phyloP scores from a whole-genome alignment of 2,888 invertebrate species.

The Drosophila leonis region DNA sequence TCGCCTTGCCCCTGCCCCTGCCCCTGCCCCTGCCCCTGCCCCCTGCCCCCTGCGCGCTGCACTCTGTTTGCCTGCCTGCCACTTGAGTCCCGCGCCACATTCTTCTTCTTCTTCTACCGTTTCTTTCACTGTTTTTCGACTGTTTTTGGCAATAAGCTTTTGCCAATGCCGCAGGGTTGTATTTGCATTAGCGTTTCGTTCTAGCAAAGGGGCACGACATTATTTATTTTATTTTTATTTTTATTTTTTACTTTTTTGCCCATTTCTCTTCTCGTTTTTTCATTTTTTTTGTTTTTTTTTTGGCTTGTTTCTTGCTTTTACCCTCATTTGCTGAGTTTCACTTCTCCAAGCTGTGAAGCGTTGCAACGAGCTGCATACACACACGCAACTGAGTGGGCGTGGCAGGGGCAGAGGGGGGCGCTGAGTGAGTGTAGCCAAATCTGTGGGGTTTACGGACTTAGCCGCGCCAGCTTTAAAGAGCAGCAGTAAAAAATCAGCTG shows the following conservation, averaged over 20 bases:
- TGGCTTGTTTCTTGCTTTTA: constrained; percentile 38
- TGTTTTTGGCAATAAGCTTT: constrained; percentile 81
- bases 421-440: constrained; percentile 34
- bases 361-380: constrained; percentile 50
- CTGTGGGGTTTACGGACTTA: constrained; percentile 26
- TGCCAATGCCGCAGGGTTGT: constrained; percentile 79
- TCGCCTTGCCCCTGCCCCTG: constrained; percentile 31
- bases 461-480: constrained; percentile 38
- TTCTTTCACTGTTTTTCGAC: constrained; percentile 24
- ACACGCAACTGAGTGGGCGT: constrained; percentile 5
- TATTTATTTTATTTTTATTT: constrained; percentile 9
- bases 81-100: constrained; percentile 23
- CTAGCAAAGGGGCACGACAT: constrained; percentile 29
- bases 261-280: background rate
- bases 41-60: constrained; percentile 1
- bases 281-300: constrained; percentile 16
- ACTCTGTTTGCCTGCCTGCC: constrained; percentile 9
- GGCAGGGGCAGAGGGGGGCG: background rate
- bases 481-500: constrained; percentile 4
- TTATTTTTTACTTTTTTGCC: constrained; percentile 1
- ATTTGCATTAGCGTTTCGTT: constrained; percentile 74
- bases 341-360: constrained; percentile 56
- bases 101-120: constrained; percentile 16
- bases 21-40: background rate
- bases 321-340: constrained; percentile 58